Conservation (phyloP, 2,797 vertebrate genomes). For the Cyprinella venusta region DNA sequence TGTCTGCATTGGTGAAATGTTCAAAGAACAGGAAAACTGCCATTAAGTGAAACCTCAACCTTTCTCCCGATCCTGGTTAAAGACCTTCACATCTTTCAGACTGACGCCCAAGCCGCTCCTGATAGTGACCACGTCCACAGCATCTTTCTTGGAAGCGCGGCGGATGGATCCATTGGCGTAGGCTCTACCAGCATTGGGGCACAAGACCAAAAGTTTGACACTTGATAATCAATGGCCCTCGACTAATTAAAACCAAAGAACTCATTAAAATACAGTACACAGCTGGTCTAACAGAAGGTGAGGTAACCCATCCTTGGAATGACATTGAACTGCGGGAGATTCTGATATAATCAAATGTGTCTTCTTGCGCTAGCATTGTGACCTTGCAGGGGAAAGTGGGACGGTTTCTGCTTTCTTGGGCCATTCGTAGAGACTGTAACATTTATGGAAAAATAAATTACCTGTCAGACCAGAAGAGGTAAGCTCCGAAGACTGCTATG, state of each 20-base stretch:
- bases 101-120: slow-evolving; percentile 84
- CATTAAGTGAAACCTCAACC: slow-evolving; percentile 77
- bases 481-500: slow-evolving; percentile 86
- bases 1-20: not conserved
- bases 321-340: slow-evolving; percentile 63
- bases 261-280: slow-evolving; percentile 70
- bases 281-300: slow-evolving; percentile 64
- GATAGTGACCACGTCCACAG: slow-evolving; percentile 80
- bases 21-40: slow-evolving; percentile 58
- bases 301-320: slow-evolving; percentile 61
- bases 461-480: slow-evolving; percentile 95
- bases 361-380: slow-evolving; percentile 60
- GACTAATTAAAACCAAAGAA: slow-evolving; percentile 73
- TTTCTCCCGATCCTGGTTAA: slow-evolving; percentile 87
- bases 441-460: slow-evolving; percentile 86
- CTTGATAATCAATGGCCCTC: slow-evolving; percentile 71
- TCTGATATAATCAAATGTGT: slow-evolving; percentile 49
- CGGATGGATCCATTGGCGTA: slow-evolving; percentile 88
- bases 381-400: slow-evolving; percentile 72
- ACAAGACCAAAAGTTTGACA: slow-evolving; percentile 65
- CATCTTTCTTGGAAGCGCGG: slow-evolving; percentile 84
- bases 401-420: slow-evolving; percentile 64
- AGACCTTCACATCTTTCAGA: slow-evolving; percentile 88
- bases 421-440: slow-evolving; percentile 73
- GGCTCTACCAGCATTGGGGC: slow-evolving; percentile 73